Percentiles rank a stretch among this genome's conserved stretches.
phyloP scores from a whole-genome alignment of 2,113 vertebrate species.

The Cyprinodon variegatus region DNA sequence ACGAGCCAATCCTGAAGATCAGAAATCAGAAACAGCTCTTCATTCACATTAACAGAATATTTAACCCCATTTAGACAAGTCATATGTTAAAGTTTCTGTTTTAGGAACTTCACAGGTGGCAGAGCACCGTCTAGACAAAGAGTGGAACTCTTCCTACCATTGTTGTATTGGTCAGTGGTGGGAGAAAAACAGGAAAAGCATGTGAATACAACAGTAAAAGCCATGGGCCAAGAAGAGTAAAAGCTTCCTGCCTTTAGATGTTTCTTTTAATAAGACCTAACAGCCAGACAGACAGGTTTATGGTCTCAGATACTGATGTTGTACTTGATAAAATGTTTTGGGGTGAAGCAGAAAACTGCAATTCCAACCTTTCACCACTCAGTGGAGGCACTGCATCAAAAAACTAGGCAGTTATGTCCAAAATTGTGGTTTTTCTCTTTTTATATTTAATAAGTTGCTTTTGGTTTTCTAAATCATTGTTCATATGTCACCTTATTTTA shows the following conservation, averaged over 20 bases:
- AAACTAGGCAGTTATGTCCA: background rate
- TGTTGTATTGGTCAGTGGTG: too few species aligned
- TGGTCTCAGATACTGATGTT: conserved; percentile 4
- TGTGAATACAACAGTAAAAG: conserved; percentile 30
- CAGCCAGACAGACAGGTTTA: conserved; percentile 1
- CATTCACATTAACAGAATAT: background rate
- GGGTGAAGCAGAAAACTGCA: conserved; percentile 3
- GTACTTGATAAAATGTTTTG: background rate
- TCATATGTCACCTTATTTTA: background rate
- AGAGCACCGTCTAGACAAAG: conserved; percentile 77
- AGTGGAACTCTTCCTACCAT: conserved; percentile 1
- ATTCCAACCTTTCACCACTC: conserved; percentile 24
- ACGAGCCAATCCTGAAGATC: conserved; percentile 4
- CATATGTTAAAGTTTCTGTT: conserved; percentile 31
- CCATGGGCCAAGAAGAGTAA: conserved; percentile 31
- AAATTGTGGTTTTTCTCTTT: background rate
- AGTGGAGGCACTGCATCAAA: conserved; percentile 47
- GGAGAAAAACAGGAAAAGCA: too few species aligned
- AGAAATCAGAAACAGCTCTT: background rate
- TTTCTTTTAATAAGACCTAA: conserved; percentile 30
- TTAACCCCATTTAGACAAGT: conserved; percentile 47
- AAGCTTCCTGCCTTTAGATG: conserved; percentile 56
- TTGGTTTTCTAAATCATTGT: background rate
- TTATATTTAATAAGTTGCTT: background rate
- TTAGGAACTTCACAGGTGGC: conserved; percentile 49